Evolutionary conservation across 1,140 invertebrate species (phyloP).

Genomic region (Microvelia longipes): DNA sequence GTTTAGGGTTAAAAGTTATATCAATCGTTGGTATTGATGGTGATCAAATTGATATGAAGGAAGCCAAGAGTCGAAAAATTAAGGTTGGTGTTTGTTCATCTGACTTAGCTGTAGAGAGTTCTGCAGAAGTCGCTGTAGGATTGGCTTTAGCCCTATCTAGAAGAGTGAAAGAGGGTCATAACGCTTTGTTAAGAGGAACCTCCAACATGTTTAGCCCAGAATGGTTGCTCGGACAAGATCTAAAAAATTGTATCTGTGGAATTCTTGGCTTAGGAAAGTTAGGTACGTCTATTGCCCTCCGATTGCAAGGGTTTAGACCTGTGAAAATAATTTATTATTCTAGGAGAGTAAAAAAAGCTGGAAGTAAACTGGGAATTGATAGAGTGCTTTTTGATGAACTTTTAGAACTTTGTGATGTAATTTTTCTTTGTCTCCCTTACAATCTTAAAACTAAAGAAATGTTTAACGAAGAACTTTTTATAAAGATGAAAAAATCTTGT

Average conservation of each 20-base stretch:
- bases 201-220: not conserved
- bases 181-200: not conserved
- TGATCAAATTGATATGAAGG: not conserved
- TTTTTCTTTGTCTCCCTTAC: not conserved
- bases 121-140: not conserved
- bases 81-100: not conserved
- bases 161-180: not conserved
- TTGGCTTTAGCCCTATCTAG: not conserved
- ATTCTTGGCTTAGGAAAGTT: not conserved
- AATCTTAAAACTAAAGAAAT: not conserved
- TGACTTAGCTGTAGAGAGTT: constrained; percentile 1
- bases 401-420: not conserved
- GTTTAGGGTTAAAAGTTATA: not conserved
- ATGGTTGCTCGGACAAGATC: not conserved
- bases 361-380: not conserved
- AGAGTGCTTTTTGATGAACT: not conserved
- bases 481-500: not conserved
- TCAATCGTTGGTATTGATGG: not conserved
- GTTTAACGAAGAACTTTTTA: not conserved
- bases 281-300: not conserved
- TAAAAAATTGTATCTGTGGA: not conserved
- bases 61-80: not conserved
- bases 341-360: not conserved
- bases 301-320: not conserved
- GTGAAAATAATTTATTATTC: not conserved